Evolutionary conservation across 2,888 invertebrate genomes (phyloP).

Genomic region (Fissipunctia ypsillon): DNA sequence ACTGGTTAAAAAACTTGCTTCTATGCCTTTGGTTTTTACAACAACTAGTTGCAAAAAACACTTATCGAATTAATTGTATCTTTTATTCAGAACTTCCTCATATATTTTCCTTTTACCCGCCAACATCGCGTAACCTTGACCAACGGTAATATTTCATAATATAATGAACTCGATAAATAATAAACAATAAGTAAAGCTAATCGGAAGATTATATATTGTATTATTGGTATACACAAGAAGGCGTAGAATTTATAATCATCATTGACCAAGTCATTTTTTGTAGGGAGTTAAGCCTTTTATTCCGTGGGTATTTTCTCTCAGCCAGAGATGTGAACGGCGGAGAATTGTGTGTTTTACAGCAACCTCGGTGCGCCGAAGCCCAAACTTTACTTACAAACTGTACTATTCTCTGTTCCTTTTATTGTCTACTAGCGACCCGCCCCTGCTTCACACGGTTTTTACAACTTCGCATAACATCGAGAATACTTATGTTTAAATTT

Average conservation of each 20-base stretch:
- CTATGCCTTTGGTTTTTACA: conserved; percentile 32
- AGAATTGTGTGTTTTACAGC: background rate
- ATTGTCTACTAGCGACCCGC: background rate
- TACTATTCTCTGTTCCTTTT: background rate
- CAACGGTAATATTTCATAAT: background rate
- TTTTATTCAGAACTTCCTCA: conserved; percentile 48
- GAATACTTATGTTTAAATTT: background rate
- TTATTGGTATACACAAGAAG: background rate
- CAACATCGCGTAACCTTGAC: conserved; percentile 37
- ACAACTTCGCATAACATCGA: too few relatives aligned
- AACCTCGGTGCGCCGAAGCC: too few relatives aligned
- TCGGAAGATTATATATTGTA: background rate
- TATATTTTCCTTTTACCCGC: conserved; percentile 26
- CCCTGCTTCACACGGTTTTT: too few relatives aligned
- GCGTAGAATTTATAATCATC: background rate
- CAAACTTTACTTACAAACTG: too few relatives aligned
- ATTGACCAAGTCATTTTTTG: background rate
- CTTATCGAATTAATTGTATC: conserved; percentile 17
- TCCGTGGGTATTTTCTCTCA: background rate
- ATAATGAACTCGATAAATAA: conserved; percentile 17
- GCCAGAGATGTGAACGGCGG: background rate
- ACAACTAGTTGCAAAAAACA: conserved; percentile 28
- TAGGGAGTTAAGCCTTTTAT: background rate
- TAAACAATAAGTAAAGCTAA: conserved; percentile 20
- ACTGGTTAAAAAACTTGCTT: conserved; percentile 17